A percentile compares a stretch with the other conserved stretches of the same genome.
Evolutionary conservation across 2,888 invertebrate genomes (phyloP).

Genomic region (Drosophila formosana): DNA sequence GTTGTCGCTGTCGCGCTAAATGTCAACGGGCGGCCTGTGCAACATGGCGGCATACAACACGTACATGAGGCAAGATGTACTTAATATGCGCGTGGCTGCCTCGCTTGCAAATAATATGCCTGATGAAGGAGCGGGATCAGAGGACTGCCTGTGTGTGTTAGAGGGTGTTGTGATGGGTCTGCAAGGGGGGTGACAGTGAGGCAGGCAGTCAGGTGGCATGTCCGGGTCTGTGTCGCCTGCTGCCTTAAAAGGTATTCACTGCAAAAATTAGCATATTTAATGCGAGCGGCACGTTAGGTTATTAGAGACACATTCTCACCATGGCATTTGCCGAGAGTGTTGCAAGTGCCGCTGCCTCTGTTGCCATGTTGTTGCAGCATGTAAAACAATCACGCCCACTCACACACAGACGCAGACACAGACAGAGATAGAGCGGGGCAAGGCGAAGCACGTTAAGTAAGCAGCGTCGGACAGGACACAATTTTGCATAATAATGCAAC

Average conservation of each 20-base stretch:
- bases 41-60: slow-evolving; percentile 63
- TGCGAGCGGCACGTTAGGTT: slow-evolving; percentile 81
- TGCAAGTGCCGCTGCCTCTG: slow-evolving; percentile 38
- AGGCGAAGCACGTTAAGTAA: slow-evolving; percentile 59
- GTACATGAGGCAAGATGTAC: slow-evolving; percentile 66
- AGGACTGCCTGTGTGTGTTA: background rate
- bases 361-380: slow-evolving; percentile 60
- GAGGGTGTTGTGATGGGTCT: background rate
- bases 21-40: slow-evolving; percentile 74
- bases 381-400: slow-evolving; percentile 67
- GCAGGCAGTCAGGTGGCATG: slow-evolving; percentile 52
- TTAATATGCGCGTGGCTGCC: slow-evolving; percentile 74
- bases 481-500: slow-evolving; percentile 81
- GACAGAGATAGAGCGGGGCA: background rate
- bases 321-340: slow-evolving; percentile 35
- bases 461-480: slow-evolving; percentile 51
- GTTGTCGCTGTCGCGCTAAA: slow-evolving; percentile 66
- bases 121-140: slow-evolving; percentile 50
- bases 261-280: slow-evolving; percentile 82
- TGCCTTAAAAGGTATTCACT: slow-evolving; percentile 76
- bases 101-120: slow-evolving; percentile 72
- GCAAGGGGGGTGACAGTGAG: background rate
- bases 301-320: slow-evolving; percentile 79
- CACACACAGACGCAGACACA: slow-evolving; percentile 26
- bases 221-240: slow-evolving; percentile 41